phyloP scores from a whole-genome alignment of 2,797 vertebrate species.

The Lepilemur septentrionalis region DNA sequence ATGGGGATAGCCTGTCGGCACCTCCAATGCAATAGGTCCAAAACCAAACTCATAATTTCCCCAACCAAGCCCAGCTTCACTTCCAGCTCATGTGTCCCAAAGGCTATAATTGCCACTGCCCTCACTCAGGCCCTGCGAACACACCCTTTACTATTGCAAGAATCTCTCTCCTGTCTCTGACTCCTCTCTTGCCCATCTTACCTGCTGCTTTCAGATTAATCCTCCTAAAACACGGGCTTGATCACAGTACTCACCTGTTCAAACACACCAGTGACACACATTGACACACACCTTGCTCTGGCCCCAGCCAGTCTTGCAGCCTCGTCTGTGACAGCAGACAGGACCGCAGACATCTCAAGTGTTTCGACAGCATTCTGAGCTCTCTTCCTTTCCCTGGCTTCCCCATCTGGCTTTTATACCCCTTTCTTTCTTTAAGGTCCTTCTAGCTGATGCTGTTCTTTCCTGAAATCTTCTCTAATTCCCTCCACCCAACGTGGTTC shows the following conservation, averaged over 20 bases:
- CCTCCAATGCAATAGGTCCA: background rate
- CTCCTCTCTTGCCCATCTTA: background rate
- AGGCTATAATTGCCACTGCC: background rate
- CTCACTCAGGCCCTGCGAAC: background rate
- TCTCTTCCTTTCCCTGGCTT: background rate
- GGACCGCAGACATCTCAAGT: background rate
- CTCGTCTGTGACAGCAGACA: background rate
- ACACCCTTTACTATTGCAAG: background rate
- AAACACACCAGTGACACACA: background rate
- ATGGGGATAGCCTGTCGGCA: background rate
- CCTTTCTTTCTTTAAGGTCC: background rate
- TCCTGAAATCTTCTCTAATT: background rate
- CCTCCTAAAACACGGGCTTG: background rate
- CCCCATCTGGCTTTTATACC: background rate
- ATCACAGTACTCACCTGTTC: background rate
- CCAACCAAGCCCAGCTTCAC: background rate
- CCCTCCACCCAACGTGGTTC: background rate
- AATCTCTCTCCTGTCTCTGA: background rate
- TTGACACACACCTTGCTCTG: background rate
- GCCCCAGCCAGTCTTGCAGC: background rate
- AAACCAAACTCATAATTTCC: background rate
- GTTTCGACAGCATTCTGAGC: background rate
- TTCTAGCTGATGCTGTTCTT: background rate
- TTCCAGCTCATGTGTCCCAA: background rate
- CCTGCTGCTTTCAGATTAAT: background rate